Base-by-base conservation (phyloP, 2,113 vertebrate genomes). In the Laticauda colubrina region DNA sequence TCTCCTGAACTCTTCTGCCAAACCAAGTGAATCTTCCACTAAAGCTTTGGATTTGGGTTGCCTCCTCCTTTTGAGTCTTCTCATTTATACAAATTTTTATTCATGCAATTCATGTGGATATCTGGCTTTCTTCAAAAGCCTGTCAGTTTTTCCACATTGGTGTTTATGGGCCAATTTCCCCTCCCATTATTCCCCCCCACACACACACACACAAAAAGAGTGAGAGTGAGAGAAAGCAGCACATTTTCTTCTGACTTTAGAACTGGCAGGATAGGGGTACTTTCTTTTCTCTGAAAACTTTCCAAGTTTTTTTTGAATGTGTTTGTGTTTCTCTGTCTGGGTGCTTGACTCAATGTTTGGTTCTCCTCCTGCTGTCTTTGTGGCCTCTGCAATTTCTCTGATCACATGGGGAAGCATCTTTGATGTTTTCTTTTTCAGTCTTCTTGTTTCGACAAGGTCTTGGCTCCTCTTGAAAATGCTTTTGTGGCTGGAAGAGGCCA, bases 301-400 rank as follows among this genome's bases (percentile, higher is more conserved):
- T 6, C n/a, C 5, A 85, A 23, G 51, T 5, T 92, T 21, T 93
- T 92, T 21, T 93, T 64, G 69, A 4, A 20, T 85, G 10, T 81
- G 61, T 18, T 56, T 95, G 88, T 94, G 85, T 26, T 92, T 93
- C 61, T 21, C 85, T n/a, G 85, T 86, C 81, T 89, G 92, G 45
- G 75, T 85, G 48, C 90, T 86, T n/a, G 92, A 85, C 39, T 21
- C 91, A 90, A 91, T 64, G 34, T 3, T 48, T 55, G 15, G 0
- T 87, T 92, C 94, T 59, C 12, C 57, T 85, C 9, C 59, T 90
- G 21, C 26, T 85, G 4, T 85, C 57, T 94, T 59, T 92, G 15
- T 48, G 85, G 24, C 89, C 1, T 29, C 88, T 93, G 93, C 69
- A 93, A 75, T 59, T 64, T 57, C 89, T 89, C 88, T 45, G 45